A percentile compares a stretch with the other conserved stretches of the same genome.
Evolutionary conservation across 1,140 invertebrate genomes (phyloP).

Genomic region (Nephotettix cincticeps): DNA sequence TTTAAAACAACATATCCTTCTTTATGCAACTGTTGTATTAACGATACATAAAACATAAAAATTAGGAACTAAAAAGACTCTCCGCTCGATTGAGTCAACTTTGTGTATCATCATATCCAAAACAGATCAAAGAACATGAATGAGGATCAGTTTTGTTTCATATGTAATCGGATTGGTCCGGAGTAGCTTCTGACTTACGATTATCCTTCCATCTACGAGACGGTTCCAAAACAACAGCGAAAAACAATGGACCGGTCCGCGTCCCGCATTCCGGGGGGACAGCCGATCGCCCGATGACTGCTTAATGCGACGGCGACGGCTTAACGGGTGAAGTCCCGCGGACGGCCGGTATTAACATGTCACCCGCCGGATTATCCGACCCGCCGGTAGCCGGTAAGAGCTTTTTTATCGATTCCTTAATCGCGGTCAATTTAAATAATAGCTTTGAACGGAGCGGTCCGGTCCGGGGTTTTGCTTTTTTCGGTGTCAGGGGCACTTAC

Average conservation of each 20-base stretch:
- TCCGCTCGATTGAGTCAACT: too few species aligned
- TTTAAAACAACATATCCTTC: too few species aligned
- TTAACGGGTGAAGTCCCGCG: slow-evolving; percentile 14
- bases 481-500: slow-evolving; percentile 16
- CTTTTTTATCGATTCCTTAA: slow-evolving; percentile 23
- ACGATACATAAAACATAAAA: too few species aligned
- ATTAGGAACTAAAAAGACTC: too few species aligned
- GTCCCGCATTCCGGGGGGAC: background rate
- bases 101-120: too few species aligned
- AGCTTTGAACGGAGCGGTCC: slow-evolving; percentile 7
- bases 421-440: slow-evolving; percentile 23
- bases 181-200: slow-evolving; percentile 13
- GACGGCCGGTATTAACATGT: slow-evolving; percentile 18
- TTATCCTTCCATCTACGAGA: background rate
- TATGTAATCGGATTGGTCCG: background rate
- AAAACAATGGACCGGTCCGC: slow-evolving; percentile 4
- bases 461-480: background rate
- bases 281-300: background rate
- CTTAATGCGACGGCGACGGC: slow-evolving; percentile 7
- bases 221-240: background rate
- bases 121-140: too few species aligned
- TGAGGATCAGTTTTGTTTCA: too few species aligned
- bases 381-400: slow-evolving; percentile 18
- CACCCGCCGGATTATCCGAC: slow-evolving; percentile 1
- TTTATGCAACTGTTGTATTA: too few species aligned